phyloP scores from a whole-genome alignment of 1,140 invertebrate species.

The Fopius arisanus region DNA sequence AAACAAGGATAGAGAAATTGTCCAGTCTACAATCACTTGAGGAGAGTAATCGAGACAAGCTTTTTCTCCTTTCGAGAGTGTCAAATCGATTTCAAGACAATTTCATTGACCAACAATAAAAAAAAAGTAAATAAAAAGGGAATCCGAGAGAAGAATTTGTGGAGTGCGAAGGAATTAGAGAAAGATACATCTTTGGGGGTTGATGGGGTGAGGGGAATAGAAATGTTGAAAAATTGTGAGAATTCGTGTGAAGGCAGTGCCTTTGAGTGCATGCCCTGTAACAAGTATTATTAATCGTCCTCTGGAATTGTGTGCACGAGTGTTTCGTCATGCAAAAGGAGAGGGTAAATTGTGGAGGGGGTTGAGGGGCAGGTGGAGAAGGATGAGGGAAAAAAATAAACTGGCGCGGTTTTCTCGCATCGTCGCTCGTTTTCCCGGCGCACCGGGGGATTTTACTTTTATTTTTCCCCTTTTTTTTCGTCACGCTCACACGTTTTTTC shows the following conservation, averaged over 20 bases:
- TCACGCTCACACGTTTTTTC: background rate
- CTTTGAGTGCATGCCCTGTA: constrained; percentile 20
- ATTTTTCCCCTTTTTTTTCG: background rate
- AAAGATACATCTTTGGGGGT: background rate
- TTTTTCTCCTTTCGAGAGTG: background rate
- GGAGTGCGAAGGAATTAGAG: background rate
- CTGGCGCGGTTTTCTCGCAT: constrained; percentile 28
- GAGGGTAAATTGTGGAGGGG: background rate
- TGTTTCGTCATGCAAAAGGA: constrained; percentile 21
- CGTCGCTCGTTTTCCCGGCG: background rate
- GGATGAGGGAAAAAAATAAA: constrained; percentile 13
- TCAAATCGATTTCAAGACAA: background rate
- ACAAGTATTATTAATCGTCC: constrained; percentile 31
- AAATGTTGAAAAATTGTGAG: constrained; percentile 22
- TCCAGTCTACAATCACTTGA: background rate
- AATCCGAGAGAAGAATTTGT: background rate
- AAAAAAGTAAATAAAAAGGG: background rate
- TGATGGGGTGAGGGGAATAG: background rate
- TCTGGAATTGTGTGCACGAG: constrained; percentile 1
- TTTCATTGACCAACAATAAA: background rate
- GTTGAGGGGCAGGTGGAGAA: no score
- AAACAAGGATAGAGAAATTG: background rate
- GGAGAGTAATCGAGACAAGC: background rate
- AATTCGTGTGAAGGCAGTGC: constrained; percentile 4
- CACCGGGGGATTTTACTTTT: no score